These are phyloP conservation scores for Dicaeum eximium DNA, from an alignment of 2,113 vertebrate species.

Conservation along the genomic window DNA sequence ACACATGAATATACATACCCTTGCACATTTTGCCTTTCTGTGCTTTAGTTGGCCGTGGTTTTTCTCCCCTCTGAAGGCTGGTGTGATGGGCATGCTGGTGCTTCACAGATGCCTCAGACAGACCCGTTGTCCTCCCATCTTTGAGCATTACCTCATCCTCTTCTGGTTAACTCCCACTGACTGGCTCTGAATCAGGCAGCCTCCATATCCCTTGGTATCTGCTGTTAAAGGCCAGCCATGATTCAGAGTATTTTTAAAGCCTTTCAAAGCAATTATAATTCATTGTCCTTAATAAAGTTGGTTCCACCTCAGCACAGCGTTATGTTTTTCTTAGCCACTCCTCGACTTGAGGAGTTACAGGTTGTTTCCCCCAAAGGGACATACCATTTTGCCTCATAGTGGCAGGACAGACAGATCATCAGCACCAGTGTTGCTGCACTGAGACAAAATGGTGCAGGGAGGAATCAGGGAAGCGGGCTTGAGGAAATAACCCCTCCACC, in stretches of 20 bases:
- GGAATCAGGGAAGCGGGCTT: background rate
- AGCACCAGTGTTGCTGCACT: background rate
- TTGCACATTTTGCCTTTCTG: background rate
- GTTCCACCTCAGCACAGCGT: conserved; percentile 55
- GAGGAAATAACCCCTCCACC: background rate
- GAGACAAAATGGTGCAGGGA: background rate
- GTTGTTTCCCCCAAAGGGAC: background rate
- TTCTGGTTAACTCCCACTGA: conserved; percentile 30
- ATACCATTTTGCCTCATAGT: background rate
- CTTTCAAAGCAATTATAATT: conserved; percentile 62
- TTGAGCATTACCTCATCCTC: conserved; percentile 62
- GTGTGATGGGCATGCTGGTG: accelerated
- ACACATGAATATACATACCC: background rate
- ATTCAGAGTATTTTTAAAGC: conserved; percentile 39
- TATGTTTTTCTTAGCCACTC: conserved; percentile 41
- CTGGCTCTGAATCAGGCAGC: conserved; percentile 49
- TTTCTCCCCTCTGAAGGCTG: background rate
- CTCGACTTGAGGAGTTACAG: background rate
- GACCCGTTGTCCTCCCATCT: background rate
- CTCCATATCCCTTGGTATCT: conserved; percentile 24
- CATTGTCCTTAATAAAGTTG: conserved; percentile 72
- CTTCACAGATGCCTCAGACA: background rate
- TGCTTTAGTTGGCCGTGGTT: background rate
- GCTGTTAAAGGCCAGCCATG: conserved; percentile 47
- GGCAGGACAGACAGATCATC: background rate